A percentile compares a stretch with the other conserved stretches of the same genome.
phyloP scores from a whole-genome alignment of 2,797 vertebrate species.

The Falco novaeseelandiae region DNA sequence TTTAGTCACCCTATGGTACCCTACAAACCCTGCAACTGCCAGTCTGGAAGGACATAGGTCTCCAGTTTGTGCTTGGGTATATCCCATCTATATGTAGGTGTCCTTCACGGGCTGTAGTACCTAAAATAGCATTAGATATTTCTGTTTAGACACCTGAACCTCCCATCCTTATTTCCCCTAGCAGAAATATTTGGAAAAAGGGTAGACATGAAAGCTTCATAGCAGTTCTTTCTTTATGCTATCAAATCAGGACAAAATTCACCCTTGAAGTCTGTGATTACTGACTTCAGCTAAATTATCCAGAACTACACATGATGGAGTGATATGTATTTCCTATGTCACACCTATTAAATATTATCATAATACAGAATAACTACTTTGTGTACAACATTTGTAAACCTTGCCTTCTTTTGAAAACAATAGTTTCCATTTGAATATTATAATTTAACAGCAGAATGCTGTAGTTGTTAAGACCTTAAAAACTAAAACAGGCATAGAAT shows the following conservation, averaged over 20 bases:
- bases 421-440: background rate
- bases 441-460: background rate
- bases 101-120: background rate
- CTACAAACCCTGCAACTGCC: accelerated
- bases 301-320: background rate
- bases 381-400: background rate
- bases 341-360: background rate
- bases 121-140: background rate
- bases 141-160: background rate
- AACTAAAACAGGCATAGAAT: background rate
- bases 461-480: background rate
- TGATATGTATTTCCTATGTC: background rate
- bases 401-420: background rate
- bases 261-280: background rate
- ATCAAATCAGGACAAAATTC: background rate
- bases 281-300: background rate
- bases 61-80: background rate
- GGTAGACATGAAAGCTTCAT: background rate
- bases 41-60: background rate
- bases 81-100: too few relatives aligned
- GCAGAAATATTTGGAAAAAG: background rate
- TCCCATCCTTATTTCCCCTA: background rate
- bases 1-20: background rate
- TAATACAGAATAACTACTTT: background rate
- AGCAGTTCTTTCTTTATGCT: background rate